These are phyloP conservation scores for Arnoldichthys spilopterus DNA, from an alignment of 2,797 vertebrate species.

Conservation along the genomic window DNA sequence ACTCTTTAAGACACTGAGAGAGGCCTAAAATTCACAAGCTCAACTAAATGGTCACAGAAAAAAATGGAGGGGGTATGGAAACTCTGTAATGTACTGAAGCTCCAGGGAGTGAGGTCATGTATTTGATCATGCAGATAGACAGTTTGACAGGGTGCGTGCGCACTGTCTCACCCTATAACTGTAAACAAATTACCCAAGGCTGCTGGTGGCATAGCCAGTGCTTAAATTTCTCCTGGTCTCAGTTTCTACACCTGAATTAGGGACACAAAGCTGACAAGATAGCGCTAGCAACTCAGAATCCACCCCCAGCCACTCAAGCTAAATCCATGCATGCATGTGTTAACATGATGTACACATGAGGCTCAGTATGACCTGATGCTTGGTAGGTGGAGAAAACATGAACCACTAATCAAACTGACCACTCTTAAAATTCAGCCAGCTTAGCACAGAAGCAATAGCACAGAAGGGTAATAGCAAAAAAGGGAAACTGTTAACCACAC, in stretches of 20 bases:
- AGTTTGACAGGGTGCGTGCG: neutral
- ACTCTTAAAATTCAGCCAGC: neutral
- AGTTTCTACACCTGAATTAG: constrained; percentile 1
- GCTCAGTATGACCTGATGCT: neutral
- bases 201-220: neutral
- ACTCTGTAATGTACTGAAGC: neutral
- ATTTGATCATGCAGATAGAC: constrained; percentile 2
- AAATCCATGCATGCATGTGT: neutral
- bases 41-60: neutral
- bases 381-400: neutral
- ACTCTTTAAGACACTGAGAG: neutral
- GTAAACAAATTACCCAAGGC: constrained; percentile 13
- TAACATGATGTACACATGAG: neutral
- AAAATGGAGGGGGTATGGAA: neutral
- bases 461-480: neutral
- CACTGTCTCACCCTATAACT: constrained; percentile 7
- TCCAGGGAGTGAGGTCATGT: neutral
- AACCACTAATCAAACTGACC: neutral
- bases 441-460: neutral
- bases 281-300: neutral
- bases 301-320: too few species aligned
- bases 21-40: neutral
- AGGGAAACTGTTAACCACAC: too few species aligned
- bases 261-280: neutral
- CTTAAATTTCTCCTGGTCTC: constrained; percentile 12